Percentiles rank a stretch among this genome's conserved stretches.
Evolutionary conservation across 2,888 invertebrate genomes (phyloP).

Genomic region (Trichacis sp.): DNA sequence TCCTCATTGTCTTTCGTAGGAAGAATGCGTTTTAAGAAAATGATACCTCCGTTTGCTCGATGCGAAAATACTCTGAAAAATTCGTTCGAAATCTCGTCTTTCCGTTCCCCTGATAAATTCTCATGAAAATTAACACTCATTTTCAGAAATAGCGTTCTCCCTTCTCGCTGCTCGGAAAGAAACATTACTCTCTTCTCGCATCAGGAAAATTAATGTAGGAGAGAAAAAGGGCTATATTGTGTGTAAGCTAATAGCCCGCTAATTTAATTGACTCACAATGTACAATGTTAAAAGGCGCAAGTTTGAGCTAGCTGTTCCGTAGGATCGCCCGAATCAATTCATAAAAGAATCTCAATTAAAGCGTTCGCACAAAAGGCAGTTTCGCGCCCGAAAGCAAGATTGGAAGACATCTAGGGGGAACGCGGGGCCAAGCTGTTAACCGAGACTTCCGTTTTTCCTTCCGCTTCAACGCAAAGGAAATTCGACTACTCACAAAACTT

Average conservation of each 20-base stretch:
- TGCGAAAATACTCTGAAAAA: background rate
- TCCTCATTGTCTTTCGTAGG: slow-evolving; percentile 16
- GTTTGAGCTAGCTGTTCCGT: slow-evolving; percentile 48
- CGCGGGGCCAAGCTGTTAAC: slow-evolving; percentile 49
- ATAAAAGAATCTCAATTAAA: slow-evolving; percentile 68
- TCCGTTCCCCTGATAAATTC: background rate
- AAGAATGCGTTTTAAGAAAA: slow-evolving; percentile 12
- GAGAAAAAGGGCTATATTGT: slow-evolving; percentile 60
- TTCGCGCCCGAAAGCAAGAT: slow-evolving; percentile 38
- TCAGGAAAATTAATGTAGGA: slow-evolving; percentile 32
- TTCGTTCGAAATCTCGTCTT: background rate
- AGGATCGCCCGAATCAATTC: slow-evolving; percentile 64
- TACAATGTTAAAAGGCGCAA: slow-evolving; percentile 60
- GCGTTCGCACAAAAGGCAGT: no score
- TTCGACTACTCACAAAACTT: slow-evolving; percentile 19
- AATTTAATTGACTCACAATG: slow-evolving; percentile 62
- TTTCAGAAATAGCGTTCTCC: no score
- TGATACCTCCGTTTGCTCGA: background rate
- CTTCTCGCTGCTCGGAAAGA: no score
- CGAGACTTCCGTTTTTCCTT: slow-evolving; percentile 57
- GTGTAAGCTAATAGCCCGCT: slow-evolving; percentile 63
- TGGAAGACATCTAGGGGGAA: slow-evolving; percentile 47
- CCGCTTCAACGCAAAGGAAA: slow-evolving; percentile 25
- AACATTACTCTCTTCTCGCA: slow-evolving; percentile 25
- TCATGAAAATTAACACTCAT: slow-evolving; percentile 16